These are phyloP conservation scores for Danaus plexippus DNA, from an alignment of 1,140 invertebrate species.

Conservation along the genomic window DNA sequence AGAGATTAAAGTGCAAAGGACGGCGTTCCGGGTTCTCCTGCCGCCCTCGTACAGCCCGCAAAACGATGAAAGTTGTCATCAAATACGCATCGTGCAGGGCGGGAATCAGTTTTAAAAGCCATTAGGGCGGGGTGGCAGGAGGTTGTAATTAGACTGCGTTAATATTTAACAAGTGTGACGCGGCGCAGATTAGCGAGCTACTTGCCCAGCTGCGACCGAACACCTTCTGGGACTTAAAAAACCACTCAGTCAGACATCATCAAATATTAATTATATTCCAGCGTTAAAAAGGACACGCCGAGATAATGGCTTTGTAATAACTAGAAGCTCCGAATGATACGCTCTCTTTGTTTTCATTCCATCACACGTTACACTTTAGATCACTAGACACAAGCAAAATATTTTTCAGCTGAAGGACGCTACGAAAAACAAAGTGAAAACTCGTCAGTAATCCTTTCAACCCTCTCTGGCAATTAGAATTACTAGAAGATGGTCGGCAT, in stretches of 20 bases:
- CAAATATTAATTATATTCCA: slow-evolving; percentile 62
- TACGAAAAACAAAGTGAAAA: slow-evolving; percentile 26
- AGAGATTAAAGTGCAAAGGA: slow-evolving; percentile 42
- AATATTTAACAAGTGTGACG: slow-evolving; percentile 70
- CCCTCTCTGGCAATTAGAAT: slow-evolving; percentile 62
- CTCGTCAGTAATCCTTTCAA: slow-evolving; percentile 45
- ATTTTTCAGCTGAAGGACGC: slow-evolving; percentile 22
- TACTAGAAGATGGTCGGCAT: slow-evolving; percentile 55
- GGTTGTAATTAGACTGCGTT: slow-evolving; percentile 67
- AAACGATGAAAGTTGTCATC: slow-evolving; percentile 64
- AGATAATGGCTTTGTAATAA: slow-evolving; percentile 52
- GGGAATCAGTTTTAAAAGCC: slow-evolving; percentile 71
- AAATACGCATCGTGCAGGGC: slow-evolving; percentile 67
- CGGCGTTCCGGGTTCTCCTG: slow-evolving; percentile 24
- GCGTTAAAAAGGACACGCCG: slow-evolving; percentile 39
- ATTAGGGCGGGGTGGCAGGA: slow-evolving; percentile 55
- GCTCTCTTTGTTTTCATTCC: slow-evolving; percentile 28
- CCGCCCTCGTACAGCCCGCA: slow-evolving; percentile 27
- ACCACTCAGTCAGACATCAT: slow-evolving; percentile 51
- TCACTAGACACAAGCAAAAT: slow-evolving; percentile 9
- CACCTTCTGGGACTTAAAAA: slow-evolving; percentile 59
- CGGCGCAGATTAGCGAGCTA: slow-evolving; percentile 56
- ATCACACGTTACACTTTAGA: slow-evolving; percentile 14
- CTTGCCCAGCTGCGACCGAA: slow-evolving; percentile 46
- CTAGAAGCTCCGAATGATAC: slow-evolving; percentile 6